phyloP scores from a whole-genome alignment of 2,888 invertebrate species.

The Orthosia gracilis region DNA sequence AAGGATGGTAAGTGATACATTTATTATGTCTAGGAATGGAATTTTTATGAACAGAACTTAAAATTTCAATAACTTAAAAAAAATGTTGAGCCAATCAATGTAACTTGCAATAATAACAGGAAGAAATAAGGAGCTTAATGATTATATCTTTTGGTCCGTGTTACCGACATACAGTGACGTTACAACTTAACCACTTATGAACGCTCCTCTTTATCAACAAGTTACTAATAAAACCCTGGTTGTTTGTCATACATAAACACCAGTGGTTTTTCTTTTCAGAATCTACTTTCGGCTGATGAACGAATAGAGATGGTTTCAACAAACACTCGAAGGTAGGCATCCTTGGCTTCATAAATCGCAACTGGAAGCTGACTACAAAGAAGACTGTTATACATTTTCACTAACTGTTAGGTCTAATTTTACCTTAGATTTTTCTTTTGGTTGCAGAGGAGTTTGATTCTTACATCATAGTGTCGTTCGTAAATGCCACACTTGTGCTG shows the following conservation, averaged over 20 bases:
- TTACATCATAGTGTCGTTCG: constrained; percentile 99
- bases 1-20: constrained; percentile 96
- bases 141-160: constrained; percentile 90
- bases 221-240: constrained; percentile 91
- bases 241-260: constrained; percentile 95
- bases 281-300: constrained; percentile 89
- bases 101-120: constrained; percentile 31
- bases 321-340: constrained; percentile 87
- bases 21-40: constrained; percentile 14
- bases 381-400: constrained; percentile 70
- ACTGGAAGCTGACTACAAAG: constrained; percentile 78
- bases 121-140: constrained; percentile 82
- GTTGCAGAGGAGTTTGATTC: constrained; percentile 99
- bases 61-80: constrained; percentile 3
- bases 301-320: constrained; percentile 83
- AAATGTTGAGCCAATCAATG: constrained; percentile 7
- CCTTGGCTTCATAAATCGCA: constrained; percentile 75
- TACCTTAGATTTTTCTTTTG: constrained; percentile 88
- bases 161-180: constrained; percentile 89
- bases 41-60: constrained; percentile 11
- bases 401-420: constrained; percentile 63
- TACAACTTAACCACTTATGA: constrained; percentile 88
- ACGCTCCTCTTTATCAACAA: constrained; percentile 89
- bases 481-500: constrained; percentile 98
- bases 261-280: constrained; percentile 97